Conservation (phyloP, 2,888 invertebrate species). For the Lagria hirta region DNA sequence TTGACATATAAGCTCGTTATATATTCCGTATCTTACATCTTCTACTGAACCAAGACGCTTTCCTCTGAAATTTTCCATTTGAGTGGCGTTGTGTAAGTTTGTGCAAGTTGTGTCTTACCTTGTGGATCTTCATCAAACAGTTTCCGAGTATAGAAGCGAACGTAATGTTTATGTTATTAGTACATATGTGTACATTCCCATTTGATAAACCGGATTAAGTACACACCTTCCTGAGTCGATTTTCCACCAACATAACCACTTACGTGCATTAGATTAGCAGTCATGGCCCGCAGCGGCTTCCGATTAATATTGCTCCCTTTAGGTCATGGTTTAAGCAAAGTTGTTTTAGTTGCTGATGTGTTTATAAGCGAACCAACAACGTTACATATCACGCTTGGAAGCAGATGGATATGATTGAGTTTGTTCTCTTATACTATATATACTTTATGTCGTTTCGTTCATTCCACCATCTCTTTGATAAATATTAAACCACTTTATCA, state of each 20-base stretch:
- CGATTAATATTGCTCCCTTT: slow-evolving; percentile 42
- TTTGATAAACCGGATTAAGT: slow-evolving; percentile 37
- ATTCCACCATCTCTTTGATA: slow-evolving; percentile 18
- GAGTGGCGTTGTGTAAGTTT: too few species aligned
- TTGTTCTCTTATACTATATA: too few species aligned
- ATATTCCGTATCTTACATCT: too few species aligned
- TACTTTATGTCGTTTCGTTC: too few species aligned
- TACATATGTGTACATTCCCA: slow-evolving; percentile 28
- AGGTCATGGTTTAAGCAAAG: slow-evolving; percentile 34
- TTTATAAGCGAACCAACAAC: slow-evolving; percentile 18
- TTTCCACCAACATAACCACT: slow-evolving; percentile 33
- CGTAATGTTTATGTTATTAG: slow-evolving; percentile 22
- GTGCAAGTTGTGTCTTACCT: too few species aligned
- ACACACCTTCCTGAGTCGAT: slow-evolving; percentile 27
- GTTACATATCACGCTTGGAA: slow-evolving; percentile 17
- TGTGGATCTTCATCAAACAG: slow-evolving; percentile 11
- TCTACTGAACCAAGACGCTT: too few species aligned
- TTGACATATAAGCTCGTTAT: too few species aligned
- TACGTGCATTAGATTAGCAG: slow-evolving; percentile 37
- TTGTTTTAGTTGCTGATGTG: slow-evolving; percentile 21
- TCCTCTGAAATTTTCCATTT: too few species aligned
- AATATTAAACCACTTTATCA: slow-evolving; percentile 17
- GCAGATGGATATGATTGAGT: slow-evolving; percentile 23
- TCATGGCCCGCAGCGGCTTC: slow-evolving; percentile 38
- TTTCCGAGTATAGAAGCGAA: slow-evolving; percentile 6